Evolutionary conservation across 2,888 invertebrate genomes (phyloP).

Genomic region (Acholoe squamosa): DNA sequence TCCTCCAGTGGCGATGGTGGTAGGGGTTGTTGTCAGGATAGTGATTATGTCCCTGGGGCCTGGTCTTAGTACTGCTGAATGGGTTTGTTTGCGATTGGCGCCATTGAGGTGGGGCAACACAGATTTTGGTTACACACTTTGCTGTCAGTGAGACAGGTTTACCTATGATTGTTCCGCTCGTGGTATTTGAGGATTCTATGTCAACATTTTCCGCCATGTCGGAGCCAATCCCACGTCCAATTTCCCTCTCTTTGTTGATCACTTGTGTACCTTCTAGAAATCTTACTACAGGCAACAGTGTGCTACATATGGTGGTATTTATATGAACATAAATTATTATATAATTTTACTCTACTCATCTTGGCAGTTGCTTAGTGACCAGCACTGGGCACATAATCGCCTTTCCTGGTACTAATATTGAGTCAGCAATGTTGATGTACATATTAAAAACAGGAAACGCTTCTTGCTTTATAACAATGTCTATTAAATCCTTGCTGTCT

Average conservation of each 20-base stretch:
- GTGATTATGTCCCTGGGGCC: background rate
- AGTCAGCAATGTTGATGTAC: no score
- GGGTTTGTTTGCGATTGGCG: background rate
- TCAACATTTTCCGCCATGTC: background rate
- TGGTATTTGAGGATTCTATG: background rate
- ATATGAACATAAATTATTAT: background rate
- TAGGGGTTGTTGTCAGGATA: background rate
- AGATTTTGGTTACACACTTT: slow-evolving; percentile 5
- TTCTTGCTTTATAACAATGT: no score
- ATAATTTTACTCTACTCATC: no score
- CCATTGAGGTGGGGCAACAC: background rate
- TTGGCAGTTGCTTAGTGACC: no score
- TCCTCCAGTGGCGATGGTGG: no score
- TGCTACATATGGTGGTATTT: background rate
- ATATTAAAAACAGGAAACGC: no score
- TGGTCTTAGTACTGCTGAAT: background rate
- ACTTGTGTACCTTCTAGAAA: no score
- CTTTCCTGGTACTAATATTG: no score
- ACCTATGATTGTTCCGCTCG: background rate
- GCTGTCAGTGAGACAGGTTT: background rate
- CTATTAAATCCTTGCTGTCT: no score
- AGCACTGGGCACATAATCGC: no score
- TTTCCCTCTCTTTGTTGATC: background rate
- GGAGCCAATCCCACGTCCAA: slow-evolving; percentile 2
- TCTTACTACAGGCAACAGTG: background rate